Percentiles rank a stretch among this genome's conserved stretches.
phyloP scores from a whole-genome alignment of 2,888 invertebrate genomes.

The Tuberolachnus salignus region DNA sequence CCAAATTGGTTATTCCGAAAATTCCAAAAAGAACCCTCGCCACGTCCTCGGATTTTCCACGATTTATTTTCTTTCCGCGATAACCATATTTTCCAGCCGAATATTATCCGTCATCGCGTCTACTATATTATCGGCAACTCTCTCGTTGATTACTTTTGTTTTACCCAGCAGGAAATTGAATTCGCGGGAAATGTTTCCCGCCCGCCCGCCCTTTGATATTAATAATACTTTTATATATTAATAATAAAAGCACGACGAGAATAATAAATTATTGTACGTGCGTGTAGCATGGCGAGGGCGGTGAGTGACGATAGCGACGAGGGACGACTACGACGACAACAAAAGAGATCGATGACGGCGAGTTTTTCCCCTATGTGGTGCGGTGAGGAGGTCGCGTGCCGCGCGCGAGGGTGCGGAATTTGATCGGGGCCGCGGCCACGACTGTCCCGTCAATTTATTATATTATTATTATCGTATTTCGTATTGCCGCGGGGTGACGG shows the following conservation, averaged over 20 bases:
- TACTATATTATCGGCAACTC: neutral
- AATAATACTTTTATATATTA: too few relatives aligned
- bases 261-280: neutral
- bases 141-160: neutral
- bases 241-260: neutral
- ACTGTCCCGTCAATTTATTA: too few relatives aligned
- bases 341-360: slow-evolving; percentile 20
- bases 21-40: too few relatives aligned
- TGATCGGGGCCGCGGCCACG: neutral
- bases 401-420: neutral
- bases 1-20: too few relatives aligned
- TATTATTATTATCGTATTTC: too few relatives aligned
- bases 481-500: too few relatives aligned
- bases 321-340: neutral
- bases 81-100: too few relatives aligned
- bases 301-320: neutral
- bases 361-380: neutral
- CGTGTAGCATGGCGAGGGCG: neutral
- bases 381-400: neutral
- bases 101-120: neutral
- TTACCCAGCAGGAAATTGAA: neutral
- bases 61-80: too few relatives aligned
- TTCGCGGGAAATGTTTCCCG: neutral
- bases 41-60: too few relatives aligned
- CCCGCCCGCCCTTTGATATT: neutral